A percentile compares a stretch with the other conserved stretches of the same genome.
Evolutionary conservation across 2,888 invertebrate species (phyloP).

Genomic region (Ichneumon xanthorius): DNA sequence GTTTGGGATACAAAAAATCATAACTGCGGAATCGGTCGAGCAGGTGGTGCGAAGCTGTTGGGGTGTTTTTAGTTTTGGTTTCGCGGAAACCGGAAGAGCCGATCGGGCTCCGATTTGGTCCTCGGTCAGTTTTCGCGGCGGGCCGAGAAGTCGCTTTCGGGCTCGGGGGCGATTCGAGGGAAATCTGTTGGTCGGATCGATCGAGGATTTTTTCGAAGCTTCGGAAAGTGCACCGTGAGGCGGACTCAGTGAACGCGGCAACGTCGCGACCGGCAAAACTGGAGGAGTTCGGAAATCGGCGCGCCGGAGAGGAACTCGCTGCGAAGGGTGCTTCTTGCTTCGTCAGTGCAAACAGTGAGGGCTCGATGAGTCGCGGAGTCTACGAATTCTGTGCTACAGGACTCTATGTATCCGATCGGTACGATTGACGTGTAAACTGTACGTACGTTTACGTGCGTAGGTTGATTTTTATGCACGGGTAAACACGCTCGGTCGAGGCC

Average conservation of each 20-base stretch:
- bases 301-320: slow-evolving; percentile 7
- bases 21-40: not conserved
- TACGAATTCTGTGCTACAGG: not conserved
- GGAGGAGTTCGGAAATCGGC: not conserved
- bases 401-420: slow-evolving; percentile 3
- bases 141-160: no score
- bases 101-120: no score
- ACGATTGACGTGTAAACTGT: not conserved
- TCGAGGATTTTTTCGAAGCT: no score
- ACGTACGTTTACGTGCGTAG: not conserved
- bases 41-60: no score
- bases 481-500: not conserved
- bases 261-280: not conserved
- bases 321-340: slow-evolving; percentile 24
- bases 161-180: no score
- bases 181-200: no score
- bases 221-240: no score
- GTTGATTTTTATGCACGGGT: not conserved
- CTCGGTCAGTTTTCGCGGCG: no score
- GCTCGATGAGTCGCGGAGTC: not conserved
- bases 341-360: slow-evolving; percentile 41
- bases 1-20: not conserved
- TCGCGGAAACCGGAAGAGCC: no score
- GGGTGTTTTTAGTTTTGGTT: no score
- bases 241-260: not conserved